These are phyloP conservation scores for Drosophila nigritarsus DNA, from an alignment of 2,888 invertebrate genomes.

Conservation along the genomic window DNA sequence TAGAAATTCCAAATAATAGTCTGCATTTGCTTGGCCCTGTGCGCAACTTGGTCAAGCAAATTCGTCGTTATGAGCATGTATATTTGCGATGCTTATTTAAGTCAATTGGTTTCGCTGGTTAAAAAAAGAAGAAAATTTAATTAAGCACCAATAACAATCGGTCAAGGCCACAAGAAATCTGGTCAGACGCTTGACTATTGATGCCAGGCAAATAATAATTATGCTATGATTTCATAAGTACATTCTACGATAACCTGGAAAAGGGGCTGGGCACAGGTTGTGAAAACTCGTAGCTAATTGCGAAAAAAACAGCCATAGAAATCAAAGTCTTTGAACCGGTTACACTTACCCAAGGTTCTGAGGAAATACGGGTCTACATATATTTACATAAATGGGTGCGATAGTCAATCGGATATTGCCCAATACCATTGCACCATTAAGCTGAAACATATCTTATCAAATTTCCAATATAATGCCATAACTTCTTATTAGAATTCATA, in stretches of 20 bases:
- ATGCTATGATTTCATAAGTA: not conserved
- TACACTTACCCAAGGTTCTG: slow-evolving; percentile 24
- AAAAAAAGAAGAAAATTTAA: slow-evolving; percentile 6
- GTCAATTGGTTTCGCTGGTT: slow-evolving; percentile 1
- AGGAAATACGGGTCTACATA: slow-evolving; percentile 14
- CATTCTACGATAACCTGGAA: slow-evolving; percentile 2
- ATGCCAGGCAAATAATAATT: not conserved
- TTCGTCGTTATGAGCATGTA: slow-evolving; percentile 9
- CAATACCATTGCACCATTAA: slow-evolving; percentile 27
- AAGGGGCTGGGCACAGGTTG: slow-evolving; percentile 37
- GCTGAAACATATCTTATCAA: slow-evolving; percentile 27
- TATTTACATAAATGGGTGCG: slow-evolving; percentile 39
- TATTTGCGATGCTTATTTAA: slow-evolving; percentile 27
- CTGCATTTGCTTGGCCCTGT: not conserved
- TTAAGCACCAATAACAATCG: slow-evolving; percentile 35
- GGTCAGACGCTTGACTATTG: slow-evolving; percentile 14
- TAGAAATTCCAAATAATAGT: slow-evolving; percentile 1
- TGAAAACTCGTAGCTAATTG: slow-evolving; percentile 46
- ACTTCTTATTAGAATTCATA: slow-evolving; percentile 6
- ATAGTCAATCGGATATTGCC: slow-evolving; percentile 27
- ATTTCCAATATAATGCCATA: slow-evolving; percentile 12
- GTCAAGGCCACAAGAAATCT: slow-evolving; percentile 52
- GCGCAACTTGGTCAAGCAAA: slow-evolving; percentile 25
- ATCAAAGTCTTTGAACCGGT: slow-evolving; percentile 6
- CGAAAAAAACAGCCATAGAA: slow-evolving; percentile 30